Conservation (phyloP, 2,888 invertebrate species). For the Hecatera dysodea region DNA sequence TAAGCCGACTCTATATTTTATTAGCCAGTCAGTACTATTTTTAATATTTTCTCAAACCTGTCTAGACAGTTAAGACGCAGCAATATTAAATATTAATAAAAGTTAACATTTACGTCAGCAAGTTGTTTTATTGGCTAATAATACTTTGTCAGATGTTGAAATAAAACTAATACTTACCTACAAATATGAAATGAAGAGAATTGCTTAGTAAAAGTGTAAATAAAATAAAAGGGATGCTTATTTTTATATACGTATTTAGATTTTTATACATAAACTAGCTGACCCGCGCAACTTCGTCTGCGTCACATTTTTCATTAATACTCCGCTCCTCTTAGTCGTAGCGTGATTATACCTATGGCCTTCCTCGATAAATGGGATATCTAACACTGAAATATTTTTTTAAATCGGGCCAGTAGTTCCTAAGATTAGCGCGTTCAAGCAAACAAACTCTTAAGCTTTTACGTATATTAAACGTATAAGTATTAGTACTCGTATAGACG, state of each 20-base stretch:
- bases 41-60: not conserved
- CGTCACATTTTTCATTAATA: no score
- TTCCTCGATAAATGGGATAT: no score
- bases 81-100: constrained; percentile 12
- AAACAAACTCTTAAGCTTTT: no score
- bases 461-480: no score
- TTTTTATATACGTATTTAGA: not conserved
- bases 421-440: no score
- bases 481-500: no score
- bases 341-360: no score
- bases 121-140: constrained; percentile 10
- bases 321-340: no score
- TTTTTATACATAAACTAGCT: not conserved
- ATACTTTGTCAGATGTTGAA: not conserved
- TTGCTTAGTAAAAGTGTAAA: not conserved
- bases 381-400: no score
- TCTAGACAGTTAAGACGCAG: constrained; percentile 15
- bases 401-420: no score
- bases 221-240: not conserved
- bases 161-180: constrained; percentile 18
- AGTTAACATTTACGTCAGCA: not conserved
- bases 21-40: not conserved
- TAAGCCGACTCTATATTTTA: not conserved
- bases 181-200: constrained; percentile 4
- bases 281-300: no score